These are phyloP conservation scores for Hippocampus barbouri DNA, from an alignment of 2,113 vertebrate species.

Conservation along the genomic window DNA sequence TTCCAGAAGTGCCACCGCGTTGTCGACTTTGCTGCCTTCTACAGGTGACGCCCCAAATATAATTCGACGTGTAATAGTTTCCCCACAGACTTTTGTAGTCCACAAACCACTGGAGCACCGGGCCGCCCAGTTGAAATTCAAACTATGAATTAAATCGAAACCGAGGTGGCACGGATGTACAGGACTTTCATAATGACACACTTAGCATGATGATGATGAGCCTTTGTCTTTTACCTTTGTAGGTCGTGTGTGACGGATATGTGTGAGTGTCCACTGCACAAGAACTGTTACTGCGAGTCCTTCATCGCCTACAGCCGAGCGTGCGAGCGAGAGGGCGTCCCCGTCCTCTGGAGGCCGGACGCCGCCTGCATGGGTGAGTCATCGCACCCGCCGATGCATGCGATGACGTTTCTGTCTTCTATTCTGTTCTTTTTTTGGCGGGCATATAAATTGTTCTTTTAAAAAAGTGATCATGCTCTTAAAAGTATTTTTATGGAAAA, in stretches of 20 bases:
- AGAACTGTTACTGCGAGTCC: conserved; percentile 97
- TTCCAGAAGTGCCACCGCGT: conserved; percentile 91
- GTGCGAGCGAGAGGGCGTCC: conserved; percentile 86
- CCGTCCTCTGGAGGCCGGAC: conserved; percentile 83
- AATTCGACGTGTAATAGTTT: no score
- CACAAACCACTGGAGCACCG: no score
- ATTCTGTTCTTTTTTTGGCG: no score
- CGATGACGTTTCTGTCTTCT: background rate
- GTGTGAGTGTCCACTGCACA: conserved; percentile 96
- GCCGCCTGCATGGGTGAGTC: conserved; percentile 83
- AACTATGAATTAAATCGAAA: no score
- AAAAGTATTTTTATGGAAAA: background rate
- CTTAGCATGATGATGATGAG: background rate
- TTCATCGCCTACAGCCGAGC: conserved; percentile 91
- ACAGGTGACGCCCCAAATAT: conserved; percentile 75
- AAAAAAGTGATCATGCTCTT: background rate
- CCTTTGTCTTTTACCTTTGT: conserved; percentile 1
- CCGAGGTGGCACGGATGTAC: background rate
- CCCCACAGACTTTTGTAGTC: no score
- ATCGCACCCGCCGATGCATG: background rate
- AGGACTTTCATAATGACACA: background rate
- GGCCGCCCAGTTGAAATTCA: no score
- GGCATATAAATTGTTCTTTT: background rate
- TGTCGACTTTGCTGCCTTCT: conserved; percentile 86
- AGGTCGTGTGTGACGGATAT: conserved; percentile 98